Base-by-base conservation (phyloP, 2,113 vertebrate species). In the Hydropotes inermis region DNA sequence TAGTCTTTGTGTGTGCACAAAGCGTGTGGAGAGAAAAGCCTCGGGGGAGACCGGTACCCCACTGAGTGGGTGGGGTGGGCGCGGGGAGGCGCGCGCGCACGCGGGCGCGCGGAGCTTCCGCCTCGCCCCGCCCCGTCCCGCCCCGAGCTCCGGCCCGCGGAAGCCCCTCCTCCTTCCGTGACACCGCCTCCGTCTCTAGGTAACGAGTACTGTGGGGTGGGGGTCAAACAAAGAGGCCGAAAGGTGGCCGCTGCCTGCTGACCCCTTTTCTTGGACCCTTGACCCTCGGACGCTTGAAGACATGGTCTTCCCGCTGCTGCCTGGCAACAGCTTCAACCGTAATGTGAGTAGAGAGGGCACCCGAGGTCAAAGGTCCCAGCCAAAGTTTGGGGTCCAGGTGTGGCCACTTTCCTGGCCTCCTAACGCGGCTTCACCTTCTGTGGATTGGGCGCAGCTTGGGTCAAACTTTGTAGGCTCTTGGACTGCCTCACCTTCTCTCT, bases 241-340 rank as follows among this genome's bases (percentile, higher is more conserved):
- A 0, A 1, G 14, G 89, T 43, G 19, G 58, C 79, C 1, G 14
- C 81, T 79, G 21, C 12, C 13, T 19, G 64, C 30, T 2, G 12
- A 1, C 4, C 64, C 17, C 1, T 19, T 19, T 76, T 11, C 54
- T 45, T 23, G 3, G 87, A 85, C 47, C 74, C 45, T 52, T 9
- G 81, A 45, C n/a, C 14, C 81, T 89, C 10, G 0, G 43, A 84
- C 33, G 10, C 67, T 43, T 5, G 83, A 89, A 85, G 96, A 3
- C 36, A 99, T 99, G 99, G 88, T 98, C 43, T 98, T 99, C 74
- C 99, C 99, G 11, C 85, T 99, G 85, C 97, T 99, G 45, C 99
- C 99, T 1, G 99, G 99, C 58, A 94, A 98, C 89, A 99, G 97
- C 45, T 97, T 97, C 91, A 98, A 98, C n/a, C 98, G 94, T 98